Evolutionary conservation across 2,888 invertebrate genomes (phyloP).

Genomic region (Drosophila sordidula): DNA sequence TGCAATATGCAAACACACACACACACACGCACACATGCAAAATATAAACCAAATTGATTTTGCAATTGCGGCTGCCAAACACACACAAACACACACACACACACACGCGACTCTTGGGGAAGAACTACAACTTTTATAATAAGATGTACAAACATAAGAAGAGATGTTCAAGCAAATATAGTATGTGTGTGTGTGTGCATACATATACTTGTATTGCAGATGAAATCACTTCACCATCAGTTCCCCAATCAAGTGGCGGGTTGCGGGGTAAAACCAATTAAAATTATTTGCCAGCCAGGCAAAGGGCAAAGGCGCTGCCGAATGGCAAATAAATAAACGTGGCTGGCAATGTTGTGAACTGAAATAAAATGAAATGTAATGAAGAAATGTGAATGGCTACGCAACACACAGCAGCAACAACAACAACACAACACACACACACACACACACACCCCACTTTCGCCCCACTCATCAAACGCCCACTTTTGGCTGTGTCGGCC

Average conservation of each 20-base stretch:
- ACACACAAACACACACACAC: constrained; percentile 12
- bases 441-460: constrained; percentile 30
- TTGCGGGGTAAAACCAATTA: constrained; percentile 65
- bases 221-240: constrained; percentile 54
- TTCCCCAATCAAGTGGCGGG: constrained; percentile 11
- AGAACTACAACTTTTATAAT: constrained; percentile 54
- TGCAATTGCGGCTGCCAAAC: constrained; percentile 42
- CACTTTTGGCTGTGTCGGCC: constrained; percentile 54
- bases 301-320: constrained; percentile 67
- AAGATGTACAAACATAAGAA: constrained; percentile 43
- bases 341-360: constrained; percentile 60
- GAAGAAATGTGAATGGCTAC: constrained; percentile 72
- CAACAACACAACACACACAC: constrained; percentile 9
- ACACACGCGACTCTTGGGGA: constrained; percentile 6
- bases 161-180: constrained; percentile 25
- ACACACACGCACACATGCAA: constrained; percentile 32
- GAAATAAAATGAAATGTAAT: constrained; percentile 75
- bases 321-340: constrained; percentile 75
- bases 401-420: constrained; percentile 26
- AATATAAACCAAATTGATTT: constrained; percentile 56
- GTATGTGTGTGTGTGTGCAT: not conserved
- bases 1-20: constrained; percentile 10
- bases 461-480: constrained; percentile 34
- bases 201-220: constrained; percentile 25
- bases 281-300: constrained; percentile 69